A percentile compares a stretch with the other conserved stretches of the same genome.
Conservation (phyloP, 2,797 vertebrate species). For the Sardinella longiceps region DNA sequence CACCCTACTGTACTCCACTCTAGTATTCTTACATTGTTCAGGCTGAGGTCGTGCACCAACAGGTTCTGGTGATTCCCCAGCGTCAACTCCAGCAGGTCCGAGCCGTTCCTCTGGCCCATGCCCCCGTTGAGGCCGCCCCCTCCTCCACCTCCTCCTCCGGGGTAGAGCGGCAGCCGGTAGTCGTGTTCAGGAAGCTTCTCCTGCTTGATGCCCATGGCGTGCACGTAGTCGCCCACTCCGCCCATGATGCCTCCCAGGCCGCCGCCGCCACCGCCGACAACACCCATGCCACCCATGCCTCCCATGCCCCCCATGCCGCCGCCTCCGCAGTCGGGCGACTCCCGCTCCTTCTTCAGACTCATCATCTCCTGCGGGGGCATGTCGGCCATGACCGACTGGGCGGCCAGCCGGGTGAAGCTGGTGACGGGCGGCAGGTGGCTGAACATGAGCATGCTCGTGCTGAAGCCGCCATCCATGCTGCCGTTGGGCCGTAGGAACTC, state of each 20-base stretch:
- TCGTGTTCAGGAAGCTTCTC: slow-evolving; percentile 91
- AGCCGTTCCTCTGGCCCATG: slow-evolving; percentile 59
- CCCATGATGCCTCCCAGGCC: slow-evolving; percentile 47
- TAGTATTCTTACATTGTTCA: slow-evolving; percentile 67
- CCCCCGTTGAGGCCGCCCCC: slow-evolving; percentile 17
- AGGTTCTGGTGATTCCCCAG: slow-evolving; percentile 78
- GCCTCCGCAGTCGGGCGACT: slow-evolving; percentile 78
- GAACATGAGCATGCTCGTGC: slow-evolving; percentile 94
- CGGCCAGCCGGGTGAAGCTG: slow-evolving; percentile 91
- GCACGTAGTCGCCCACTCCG: slow-evolving; percentile 72
- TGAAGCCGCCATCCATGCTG: slow-evolving; percentile 88
- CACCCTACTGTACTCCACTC: background rate
- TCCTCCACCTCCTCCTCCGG: slow-evolving; percentile 52
- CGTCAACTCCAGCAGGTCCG: slow-evolving; percentile 76
- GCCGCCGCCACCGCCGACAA: background rate
- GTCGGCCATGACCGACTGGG: slow-evolving; percentile 83
- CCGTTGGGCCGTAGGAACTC: slow-evolving; percentile 88
- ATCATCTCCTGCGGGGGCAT: slow-evolving; percentile 84
- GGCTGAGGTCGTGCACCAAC: slow-evolving; percentile 88
- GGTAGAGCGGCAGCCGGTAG: slow-evolving; percentile 78
- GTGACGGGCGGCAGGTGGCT: slow-evolving; percentile 96
- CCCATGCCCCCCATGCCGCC: slow-evolving; percentile 48
- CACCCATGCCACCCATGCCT: slow-evolving; percentile 41
- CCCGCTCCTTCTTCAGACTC: slow-evolving; percentile 93
- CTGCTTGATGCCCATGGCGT: slow-evolving; percentile 90